phyloP scores from a whole-genome alignment of 2,888 invertebrate species.

The Cyclophora punctaria region DNA sequence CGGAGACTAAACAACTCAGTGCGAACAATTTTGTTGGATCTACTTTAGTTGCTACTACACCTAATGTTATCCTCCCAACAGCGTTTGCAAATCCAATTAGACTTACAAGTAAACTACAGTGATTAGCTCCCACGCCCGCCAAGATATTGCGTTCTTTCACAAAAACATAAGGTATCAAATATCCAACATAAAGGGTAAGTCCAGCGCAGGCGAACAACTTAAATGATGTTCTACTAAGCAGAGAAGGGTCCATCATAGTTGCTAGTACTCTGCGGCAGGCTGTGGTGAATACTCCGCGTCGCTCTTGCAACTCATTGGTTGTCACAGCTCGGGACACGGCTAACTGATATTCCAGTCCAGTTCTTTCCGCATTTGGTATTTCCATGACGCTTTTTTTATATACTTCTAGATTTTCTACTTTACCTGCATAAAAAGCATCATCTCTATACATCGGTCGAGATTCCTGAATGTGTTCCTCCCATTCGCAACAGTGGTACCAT shows the following conservation, averaged over 20 bases:
- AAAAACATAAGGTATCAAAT: conserved; percentile 56
- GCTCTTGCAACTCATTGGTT: conserved; percentile 48
- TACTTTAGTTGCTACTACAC: conserved; percentile 42
- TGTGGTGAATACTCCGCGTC: conserved; percentile 51
- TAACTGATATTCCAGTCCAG: conserved; percentile 64
- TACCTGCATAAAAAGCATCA: conserved; percentile 60
- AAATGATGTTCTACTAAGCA: conserved; percentile 51
- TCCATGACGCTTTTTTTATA: conserved; percentile 57
- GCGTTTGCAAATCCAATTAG: conserved; percentile 50
- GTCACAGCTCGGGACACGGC: conserved; percentile 63
- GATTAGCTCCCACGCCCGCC: conserved; percentile 37
- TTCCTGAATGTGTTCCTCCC: conserved; percentile 53
- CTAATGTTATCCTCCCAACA: conserved; percentile 43
- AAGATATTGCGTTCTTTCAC: conserved; percentile 42
- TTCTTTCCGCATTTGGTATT: conserved; percentile 35
- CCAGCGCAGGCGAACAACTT: conserved; percentile 39
- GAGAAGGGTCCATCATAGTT: conserved; percentile 60
- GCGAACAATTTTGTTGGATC: conserved; percentile 38
- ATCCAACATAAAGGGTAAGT: conserved; percentile 45
- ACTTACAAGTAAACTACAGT: conserved; percentile 53
- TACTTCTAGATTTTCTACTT: conserved; percentile 41
- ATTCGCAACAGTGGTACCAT: conserved; percentile 37
- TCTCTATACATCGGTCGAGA: conserved; percentile 64
- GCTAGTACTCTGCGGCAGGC: conserved; percentile 57
- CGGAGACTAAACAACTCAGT: conserved; percentile 30